Evolutionary conservation across 2,888 invertebrate genomes (phyloP).

Genomic region (Pyrrhia umbra): DNA sequence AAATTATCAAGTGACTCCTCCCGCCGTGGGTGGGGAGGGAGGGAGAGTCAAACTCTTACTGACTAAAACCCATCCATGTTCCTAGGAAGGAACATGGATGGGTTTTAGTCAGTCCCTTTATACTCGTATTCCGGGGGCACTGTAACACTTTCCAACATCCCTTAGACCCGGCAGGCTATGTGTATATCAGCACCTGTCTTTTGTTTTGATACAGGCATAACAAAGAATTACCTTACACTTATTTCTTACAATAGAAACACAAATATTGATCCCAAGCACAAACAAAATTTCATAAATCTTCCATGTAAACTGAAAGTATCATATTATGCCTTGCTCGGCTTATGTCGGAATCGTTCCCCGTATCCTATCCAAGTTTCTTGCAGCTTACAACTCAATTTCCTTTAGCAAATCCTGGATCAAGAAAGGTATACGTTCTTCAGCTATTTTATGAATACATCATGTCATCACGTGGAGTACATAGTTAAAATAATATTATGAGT

Average conservation of each 20-base stretch:
- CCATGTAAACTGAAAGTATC: constrained; percentile 64
- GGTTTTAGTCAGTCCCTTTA: too few relatives aligned
- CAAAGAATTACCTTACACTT: not conserved
- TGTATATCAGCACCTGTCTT: not conserved
- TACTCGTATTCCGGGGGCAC: too few relatives aligned
- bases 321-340: constrained; percentile 71
- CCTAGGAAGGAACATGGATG: too few relatives aligned
- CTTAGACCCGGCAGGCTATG: too few relatives aligned
- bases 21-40: too few relatives aligned
- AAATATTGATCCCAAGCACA: not conserved
- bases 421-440: constrained; percentile 74
- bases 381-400: constrained; percentile 84
- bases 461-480: constrained; percentile 37
- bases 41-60: too few relatives aligned
- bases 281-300: constrained; percentile 16
- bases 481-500: constrained; percentile 11
- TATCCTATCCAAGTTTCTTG: constrained; percentile 74
- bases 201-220: not conserved
- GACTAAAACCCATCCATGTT: too few relatives aligned
- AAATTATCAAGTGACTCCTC: too few relatives aligned
- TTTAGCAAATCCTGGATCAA: constrained; percentile 81
- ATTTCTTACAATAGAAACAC: not conserved
- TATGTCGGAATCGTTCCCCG: constrained; percentile 71
- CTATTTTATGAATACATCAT: constrained; percentile 78
- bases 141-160: too few relatives aligned